Percentiles rank a stretch among this genome's conserved stretches.
Conservation (phyloP, 2,113 vertebrate genomes). For the Rynchops niger region DNA sequence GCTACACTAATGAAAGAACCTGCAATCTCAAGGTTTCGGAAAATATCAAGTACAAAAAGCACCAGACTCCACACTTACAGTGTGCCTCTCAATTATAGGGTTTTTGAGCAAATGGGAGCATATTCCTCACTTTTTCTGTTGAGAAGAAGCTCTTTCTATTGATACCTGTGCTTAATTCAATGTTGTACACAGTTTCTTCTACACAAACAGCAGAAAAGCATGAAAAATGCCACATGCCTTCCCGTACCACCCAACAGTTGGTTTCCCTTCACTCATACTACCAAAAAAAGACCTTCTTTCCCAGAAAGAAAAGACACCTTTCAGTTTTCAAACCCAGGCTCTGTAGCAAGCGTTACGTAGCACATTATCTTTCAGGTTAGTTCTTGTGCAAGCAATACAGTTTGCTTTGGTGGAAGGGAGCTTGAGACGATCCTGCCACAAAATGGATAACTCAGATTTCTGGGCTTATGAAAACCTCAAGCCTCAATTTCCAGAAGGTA, state of each 20-base stretch:
- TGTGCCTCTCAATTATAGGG: neutral
- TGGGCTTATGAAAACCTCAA: neutral
- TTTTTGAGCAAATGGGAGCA: neutral
- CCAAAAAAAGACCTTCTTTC: neutral
- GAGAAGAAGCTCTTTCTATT: neutral
- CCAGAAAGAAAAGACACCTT: neutral
- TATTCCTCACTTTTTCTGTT: neutral
- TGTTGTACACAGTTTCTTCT: fast-evolving
- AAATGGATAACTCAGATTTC: neutral
- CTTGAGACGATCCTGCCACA: neutral
- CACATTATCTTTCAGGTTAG: neutral
- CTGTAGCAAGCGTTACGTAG: neutral
- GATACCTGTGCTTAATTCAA: neutral
- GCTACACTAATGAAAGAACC: neutral
- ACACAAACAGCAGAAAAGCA: neutral
- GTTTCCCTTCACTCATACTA: neutral
- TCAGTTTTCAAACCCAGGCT: neutral
- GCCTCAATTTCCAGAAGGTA: neutral
- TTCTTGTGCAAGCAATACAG: neutral
- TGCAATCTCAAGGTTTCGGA: neutral
- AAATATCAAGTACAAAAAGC: neutral
- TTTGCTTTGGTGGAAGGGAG: neutral
- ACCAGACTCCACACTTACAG: neutral
- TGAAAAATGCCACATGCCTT: neutral
- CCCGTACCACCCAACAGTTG: neutral